Percentiles rank a stretch among this genome's conserved stretches.
Evolutionary conservation across 2,888 invertebrate species (phyloP).

Genomic region (Zygogramma bicolorata): DNA sequence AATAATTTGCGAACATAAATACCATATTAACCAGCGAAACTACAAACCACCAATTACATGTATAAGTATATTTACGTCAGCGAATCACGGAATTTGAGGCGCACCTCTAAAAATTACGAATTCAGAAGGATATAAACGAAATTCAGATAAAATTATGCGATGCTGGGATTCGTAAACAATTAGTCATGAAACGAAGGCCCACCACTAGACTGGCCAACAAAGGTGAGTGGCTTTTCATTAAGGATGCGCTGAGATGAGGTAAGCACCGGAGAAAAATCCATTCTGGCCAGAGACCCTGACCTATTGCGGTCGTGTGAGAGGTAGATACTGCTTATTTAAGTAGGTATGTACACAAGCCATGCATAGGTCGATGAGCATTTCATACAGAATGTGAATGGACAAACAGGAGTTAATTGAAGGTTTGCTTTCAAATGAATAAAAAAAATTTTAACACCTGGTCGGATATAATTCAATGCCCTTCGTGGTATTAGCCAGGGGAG

Average conservation of each 20-base stretch:
- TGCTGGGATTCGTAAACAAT: background rate
- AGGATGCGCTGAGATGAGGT: slow-evolving; percentile 30
- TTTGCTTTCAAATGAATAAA: too few relatives aligned
- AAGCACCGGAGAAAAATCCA: slow-evolving; percentile 20
- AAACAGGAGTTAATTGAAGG: too few relatives aligned
- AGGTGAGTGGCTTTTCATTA: slow-evolving; percentile 12
- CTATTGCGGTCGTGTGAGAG: slow-evolving; percentile 33
- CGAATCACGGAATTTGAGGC: background rate
- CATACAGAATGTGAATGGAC: too few relatives aligned
- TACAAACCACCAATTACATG: background rate
- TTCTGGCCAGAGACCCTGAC: slow-evolving; percentile 28
- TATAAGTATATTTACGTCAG: background rate
- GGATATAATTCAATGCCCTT: too few relatives aligned
- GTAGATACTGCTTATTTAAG: slow-evolving; percentile 15
- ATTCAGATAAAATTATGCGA: background rate
- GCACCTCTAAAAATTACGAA: slow-evolving; percentile 5
- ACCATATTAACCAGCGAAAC: background rate
- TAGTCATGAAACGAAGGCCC: slow-evolving; percentile 6
- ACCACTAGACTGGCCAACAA: slow-evolving; percentile 5
- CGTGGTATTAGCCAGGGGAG: too few relatives aligned
- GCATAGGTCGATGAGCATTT: background rate
- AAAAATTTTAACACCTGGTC: too few relatives aligned
- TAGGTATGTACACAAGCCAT: background rate
- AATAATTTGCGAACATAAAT: background rate
- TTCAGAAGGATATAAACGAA: background rate